Evolutionary conservation across 2,113 vertebrate genomes (phyloP).

Genomic region (Falcunculus frontatus): DNA sequence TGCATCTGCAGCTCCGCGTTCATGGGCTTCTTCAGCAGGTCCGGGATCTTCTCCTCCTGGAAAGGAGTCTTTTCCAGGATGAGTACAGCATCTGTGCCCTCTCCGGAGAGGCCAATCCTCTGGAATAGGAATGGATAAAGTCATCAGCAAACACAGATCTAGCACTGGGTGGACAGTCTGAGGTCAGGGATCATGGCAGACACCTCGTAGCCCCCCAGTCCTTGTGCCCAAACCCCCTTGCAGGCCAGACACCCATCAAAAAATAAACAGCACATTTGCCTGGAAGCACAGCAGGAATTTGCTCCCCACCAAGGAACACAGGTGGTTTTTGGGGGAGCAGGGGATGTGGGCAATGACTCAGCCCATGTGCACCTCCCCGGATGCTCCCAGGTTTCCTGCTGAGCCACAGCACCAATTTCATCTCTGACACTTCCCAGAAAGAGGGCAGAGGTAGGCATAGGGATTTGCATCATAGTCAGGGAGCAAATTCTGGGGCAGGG

Average conservation of each 20-base stretch:
- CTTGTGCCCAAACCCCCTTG: fast-evolving
- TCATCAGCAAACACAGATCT: neutral
- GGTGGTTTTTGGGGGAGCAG: neutral
- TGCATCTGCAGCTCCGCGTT: slow-evolving; percentile 79
- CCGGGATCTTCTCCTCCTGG: slow-evolving; percentile 75
- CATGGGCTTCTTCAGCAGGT: slow-evolving; percentile 74
- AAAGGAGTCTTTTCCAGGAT: slow-evolving; percentile 95
- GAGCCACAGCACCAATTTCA: neutral
- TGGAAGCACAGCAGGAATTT: neutral
- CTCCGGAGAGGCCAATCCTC: slow-evolving; percentile 65
- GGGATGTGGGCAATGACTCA: neutral
- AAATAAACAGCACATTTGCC: neutral
- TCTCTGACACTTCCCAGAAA: neutral
- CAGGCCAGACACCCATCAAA: neutral
- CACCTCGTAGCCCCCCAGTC: fast-evolving
- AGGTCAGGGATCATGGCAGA: neutral
- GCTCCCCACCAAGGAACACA: neutral
- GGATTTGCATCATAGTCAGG: fast-evolving
- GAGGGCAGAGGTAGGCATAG: fast-evolving
- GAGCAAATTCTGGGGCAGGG: neutral
- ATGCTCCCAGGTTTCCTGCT: neutral
- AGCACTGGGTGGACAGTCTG: neutral
- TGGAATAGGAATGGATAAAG: neutral
- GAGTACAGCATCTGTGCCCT: slow-evolving; percentile 81
- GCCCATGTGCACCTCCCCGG: fast-evolving